Base-by-base conservation (phyloP, 2,797 vertebrate species). In the Odontamblyopus rebecca region DNA sequence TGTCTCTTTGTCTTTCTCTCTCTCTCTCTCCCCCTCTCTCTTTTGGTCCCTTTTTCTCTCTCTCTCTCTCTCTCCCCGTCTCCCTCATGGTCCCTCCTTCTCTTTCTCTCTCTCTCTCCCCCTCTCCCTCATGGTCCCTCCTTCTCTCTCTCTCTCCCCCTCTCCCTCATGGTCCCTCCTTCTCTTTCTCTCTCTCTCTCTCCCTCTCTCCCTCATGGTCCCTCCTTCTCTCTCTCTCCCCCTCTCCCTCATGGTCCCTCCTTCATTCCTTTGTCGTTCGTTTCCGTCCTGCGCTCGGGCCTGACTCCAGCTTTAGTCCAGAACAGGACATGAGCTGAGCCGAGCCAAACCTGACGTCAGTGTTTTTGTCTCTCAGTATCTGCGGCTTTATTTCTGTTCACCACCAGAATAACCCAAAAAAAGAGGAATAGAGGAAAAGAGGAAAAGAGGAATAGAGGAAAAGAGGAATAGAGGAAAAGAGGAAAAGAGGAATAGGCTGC, bases 321-420 rank as follows among this genome's bases (percentile, higher is more conserved):
- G 87, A 87, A 86, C 88, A 89, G 91, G 88, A 90, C 87, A 90
- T 89, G 86, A 85, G 86, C 87, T 70, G 79, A 79, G 67, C 68
- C 2, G n/a, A 82, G 90, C 93, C 92, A 93, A 92, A 83, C 67
- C 90, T 90, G 89, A 93, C 89, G 88, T 91, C 91, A 92, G n/a
- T 78, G 78, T 69, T 77, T 70, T 26, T 73, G 71, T 70, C 35
- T 82, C 70, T 68, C 57, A 72, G 69, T 54, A 75, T 75, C 66
- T 70, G n/a, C 44, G 16, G 12, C 35, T 65, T 74, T 44, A 51
- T 76, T 78, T 78, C 51, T 67, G 68, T 67, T 76, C 68, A 78
- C 59, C 72, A 74, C 44, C 77, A 72, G 64, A 71, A 67, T 77
- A 77, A 70, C 51, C 41, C 8, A 35, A 35, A 35, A 35, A 35